These are phyloP conservation scores for Drosophila subobscura DNA, from an alignment of 1,140 invertebrate species.

Conservation along the genomic window DNA sequence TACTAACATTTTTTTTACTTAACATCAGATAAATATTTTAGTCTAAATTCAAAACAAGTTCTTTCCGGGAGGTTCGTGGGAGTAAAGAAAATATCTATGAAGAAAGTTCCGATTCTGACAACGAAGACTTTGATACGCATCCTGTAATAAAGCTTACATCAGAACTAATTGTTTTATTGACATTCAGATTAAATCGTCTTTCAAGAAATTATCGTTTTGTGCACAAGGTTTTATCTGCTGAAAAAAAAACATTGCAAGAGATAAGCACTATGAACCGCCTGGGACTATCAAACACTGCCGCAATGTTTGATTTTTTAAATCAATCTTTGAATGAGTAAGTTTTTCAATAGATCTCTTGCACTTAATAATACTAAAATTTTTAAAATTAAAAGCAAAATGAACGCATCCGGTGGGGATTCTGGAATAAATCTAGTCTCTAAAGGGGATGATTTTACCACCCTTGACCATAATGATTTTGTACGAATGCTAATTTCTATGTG, in stretches of 20 bases:
- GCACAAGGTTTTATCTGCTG: slow-evolving; percentile 62
- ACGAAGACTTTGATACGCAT: slow-evolving; percentile 50
- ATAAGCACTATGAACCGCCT: slow-evolving; percentile 67
- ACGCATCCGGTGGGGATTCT: slow-evolving; percentile 6
- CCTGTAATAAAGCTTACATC: slow-evolving; percentile 49
- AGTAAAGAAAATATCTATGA: neutral
- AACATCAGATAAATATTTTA: slow-evolving; percentile 4
- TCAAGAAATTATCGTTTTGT: slow-evolving; percentile 70
- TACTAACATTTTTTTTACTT: neutral
- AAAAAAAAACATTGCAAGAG: slow-evolving; percentile 68
- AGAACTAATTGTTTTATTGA: slow-evolving; percentile 53
- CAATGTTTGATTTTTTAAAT: slow-evolving; percentile 67
- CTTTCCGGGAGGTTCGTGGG: neutral
- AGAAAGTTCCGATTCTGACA: slow-evolving; percentile 46
- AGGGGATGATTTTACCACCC: slow-evolving; percentile 42
- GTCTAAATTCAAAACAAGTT: slow-evolving; percentile 15
- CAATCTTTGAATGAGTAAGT: slow-evolving; percentile 64
- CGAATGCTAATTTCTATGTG: slow-evolving; percentile 88
- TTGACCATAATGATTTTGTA: slow-evolving; percentile 61
- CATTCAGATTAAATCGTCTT: slow-evolving; percentile 53
- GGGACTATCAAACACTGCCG: slow-evolving; percentile 68
- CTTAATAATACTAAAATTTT: neutral
- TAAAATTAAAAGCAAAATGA: slow-evolving; percentile 29
- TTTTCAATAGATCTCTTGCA: neutral
- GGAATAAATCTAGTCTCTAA: neutral